Evolutionary conservation across 2,888 invertebrate species (phyloP).

Genomic region (Dicranocentrus wangi): DNA sequence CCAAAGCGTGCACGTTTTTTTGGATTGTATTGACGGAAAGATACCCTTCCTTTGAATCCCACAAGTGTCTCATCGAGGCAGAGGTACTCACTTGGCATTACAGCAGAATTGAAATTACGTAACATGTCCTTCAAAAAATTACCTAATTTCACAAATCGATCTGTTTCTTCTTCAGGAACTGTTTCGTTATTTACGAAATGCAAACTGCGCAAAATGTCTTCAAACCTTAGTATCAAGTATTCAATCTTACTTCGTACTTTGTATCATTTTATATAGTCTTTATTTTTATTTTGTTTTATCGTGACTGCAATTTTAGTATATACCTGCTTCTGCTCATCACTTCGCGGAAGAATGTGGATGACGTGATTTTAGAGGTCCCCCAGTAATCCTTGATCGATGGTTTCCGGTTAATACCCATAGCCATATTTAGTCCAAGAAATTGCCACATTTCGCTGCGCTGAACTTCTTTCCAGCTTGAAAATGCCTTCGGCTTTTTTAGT

Average conservation of each 20-base stretch:
- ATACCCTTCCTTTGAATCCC: conserved; percentile 58
- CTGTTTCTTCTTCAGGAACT: not conserved
- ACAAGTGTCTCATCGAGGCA: conserved; percentile 63
- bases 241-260: too few species aligned
- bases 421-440: conserved; percentile 44
- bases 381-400: conserved; percentile 52
- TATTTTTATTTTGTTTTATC: too few species aligned
- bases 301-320: too few species aligned
- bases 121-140: conserved; percentile 31
- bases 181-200: conserved; percentile 40
- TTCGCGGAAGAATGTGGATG: conserved; percentile 46
- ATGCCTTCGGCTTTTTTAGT: conserved; percentile 8
- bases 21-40: conserved; percentile 64
- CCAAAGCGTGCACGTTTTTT: conserved; percentile 63
- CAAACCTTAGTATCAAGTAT: too few species aligned
- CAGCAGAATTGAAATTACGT: conserved; percentile 3
- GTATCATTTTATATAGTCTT: too few species aligned
- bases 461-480: conserved; percentile 25
- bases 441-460: conserved; percentile 44
- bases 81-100: conserved; percentile 36
- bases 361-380: conserved; percentile 24
- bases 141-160: conserved; percentile 58
- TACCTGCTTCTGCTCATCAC: conserved; percentile 55
- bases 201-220: conserved; percentile 39
- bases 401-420: conserved; percentile 59